phyloP scores from a whole-genome alignment of 1,140 invertebrate species.

The Drosophila biarmipes region DNA sequence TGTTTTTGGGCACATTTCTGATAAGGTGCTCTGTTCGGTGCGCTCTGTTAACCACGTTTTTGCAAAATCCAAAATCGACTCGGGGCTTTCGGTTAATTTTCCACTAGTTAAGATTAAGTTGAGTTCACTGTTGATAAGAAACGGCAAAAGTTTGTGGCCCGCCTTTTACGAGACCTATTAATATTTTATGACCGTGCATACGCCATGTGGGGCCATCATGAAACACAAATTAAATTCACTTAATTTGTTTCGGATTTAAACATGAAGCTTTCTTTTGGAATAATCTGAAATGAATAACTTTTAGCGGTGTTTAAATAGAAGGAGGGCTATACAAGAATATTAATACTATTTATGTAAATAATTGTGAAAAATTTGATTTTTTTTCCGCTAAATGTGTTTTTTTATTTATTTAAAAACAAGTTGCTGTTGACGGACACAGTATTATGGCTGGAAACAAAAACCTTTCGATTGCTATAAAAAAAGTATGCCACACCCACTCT shows the following conservation, averaged over 20 bases:
- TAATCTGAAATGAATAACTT: slow-evolving; percentile 26
- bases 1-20: slow-evolving; percentile 4
- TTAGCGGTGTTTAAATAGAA: no score
- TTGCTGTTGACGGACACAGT: no score
- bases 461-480: no score
- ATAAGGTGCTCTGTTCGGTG: slow-evolving; percentile 31
- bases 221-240: slow-evolving; percentile 2
- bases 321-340: slow-evolving; percentile 7
- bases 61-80: slow-evolving; percentile 28
- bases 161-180: slow-evolving; percentile 15
- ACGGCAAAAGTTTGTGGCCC: slow-evolving; percentile 7
- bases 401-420: no score
- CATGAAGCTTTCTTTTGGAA: slow-evolving; percentile 21
- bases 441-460: no score
- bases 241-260: slow-evolving; percentile 3
- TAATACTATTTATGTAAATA: neutral
- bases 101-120: slow-evolving; percentile 22
- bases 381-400: no score
- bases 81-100: slow-evolving; percentile 25
- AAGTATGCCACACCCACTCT: no score
- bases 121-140: slow-evolving; percentile 23
- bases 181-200: slow-evolving; percentile 16
- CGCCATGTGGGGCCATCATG: slow-evolving; percentile 24
- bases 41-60: slow-evolving; percentile 29
- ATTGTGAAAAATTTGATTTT: neutral